Conservation (phyloP, 2,888 invertebrate genomes). For the Nephrotoma flavescens region DNA sequence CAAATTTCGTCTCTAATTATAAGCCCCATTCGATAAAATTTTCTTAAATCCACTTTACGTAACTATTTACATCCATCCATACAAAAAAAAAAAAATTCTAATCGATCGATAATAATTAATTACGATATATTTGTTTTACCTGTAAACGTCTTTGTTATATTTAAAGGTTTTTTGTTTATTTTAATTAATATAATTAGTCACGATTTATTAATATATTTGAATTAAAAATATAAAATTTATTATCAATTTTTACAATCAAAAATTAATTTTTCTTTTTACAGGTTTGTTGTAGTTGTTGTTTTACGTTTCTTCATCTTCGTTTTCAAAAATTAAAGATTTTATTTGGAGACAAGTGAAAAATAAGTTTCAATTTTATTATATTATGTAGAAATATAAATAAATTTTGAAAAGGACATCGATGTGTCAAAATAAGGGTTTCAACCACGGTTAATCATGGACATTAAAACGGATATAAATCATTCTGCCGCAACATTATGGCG, state of each 20-base stretch:
- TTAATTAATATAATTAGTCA: background rate
- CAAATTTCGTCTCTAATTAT: background rate
- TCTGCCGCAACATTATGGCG: background rate
- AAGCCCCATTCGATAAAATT: background rate
- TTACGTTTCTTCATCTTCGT: background rate
- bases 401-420: background rate
- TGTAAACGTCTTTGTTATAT: background rate
- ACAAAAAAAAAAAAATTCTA: background rate
- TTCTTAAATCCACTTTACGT: background rate
- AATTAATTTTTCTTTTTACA: background rate
- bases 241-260: background rate
- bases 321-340: background rate
- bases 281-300: background rate
- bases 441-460: background rate
- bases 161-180: background rate
- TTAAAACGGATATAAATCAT: background rate
- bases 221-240: background rate
- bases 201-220: background rate
- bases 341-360: background rate
- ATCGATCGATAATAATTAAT: background rate
- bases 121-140: background rate
- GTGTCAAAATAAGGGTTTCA: background rate
- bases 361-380: background rate
- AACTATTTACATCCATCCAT: background rate
- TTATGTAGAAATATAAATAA: background rate